A percentile compares a stretch with the other conserved stretches of the same genome.
phyloP scores from a whole-genome alignment of 2,113 vertebrate species.

The Thamnaconus septentrionalis region DNA sequence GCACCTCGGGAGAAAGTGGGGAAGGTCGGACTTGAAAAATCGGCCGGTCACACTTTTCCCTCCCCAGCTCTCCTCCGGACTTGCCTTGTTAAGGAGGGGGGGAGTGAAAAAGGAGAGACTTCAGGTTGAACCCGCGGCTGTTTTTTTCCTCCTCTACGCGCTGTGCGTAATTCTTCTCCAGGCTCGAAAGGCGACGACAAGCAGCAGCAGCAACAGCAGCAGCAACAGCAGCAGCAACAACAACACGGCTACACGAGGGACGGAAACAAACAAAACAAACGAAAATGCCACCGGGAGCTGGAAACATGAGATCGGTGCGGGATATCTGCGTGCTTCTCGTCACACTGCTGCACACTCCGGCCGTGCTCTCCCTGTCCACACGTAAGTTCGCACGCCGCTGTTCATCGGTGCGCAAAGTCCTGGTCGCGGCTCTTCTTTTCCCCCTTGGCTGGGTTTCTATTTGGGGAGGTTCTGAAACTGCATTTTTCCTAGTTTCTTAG shows the following conservation, averaged over 20 bases:
- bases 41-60: conserved; percentile 39
- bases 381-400: conserved; percentile 73
- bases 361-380: conserved; percentile 73
- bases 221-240: conserved; percentile 20
- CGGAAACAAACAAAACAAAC: conserved; percentile 1
- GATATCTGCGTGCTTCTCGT: conserved; percentile 65
- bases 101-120: conserved; percentile 12
- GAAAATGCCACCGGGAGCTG: background rate
- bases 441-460: no score
- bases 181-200: conserved; percentile 16
- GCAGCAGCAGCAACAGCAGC: conserved; percentile 1
- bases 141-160: conserved; percentile 11
- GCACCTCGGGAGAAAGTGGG: background rate
- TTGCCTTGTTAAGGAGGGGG: conserved; percentile 12
- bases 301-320: conserved; percentile 57
- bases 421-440: background rate
- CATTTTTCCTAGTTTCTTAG: background rate
- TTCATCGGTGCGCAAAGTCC: conserved; percentile 45
- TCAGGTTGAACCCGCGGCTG: conserved; percentile 42
- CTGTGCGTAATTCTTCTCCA: conserved; percentile 58
- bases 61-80: conserved; percentile 30
- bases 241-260: conserved; percentile 42
- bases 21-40: background rate
- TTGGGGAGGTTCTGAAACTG: no score
- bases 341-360: conserved; percentile 63